Conservation (phyloP, 2,113 vertebrate genomes). For the Fregata magnificens region DNA sequence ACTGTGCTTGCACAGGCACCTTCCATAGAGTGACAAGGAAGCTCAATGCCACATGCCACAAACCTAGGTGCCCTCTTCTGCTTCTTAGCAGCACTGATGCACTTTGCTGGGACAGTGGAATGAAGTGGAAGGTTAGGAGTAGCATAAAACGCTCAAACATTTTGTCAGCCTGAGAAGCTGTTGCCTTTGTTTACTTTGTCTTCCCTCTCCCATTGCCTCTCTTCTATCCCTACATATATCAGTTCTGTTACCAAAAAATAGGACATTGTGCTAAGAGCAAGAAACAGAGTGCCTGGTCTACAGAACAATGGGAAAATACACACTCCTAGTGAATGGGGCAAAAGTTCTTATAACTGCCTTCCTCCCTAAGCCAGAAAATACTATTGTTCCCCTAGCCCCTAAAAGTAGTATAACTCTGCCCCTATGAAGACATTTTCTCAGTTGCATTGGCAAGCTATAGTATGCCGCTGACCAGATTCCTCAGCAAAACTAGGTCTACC, state of each 20-base stretch:
- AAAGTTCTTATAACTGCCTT: not conserved
- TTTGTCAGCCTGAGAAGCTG: not conserved
- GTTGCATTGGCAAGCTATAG: not conserved
- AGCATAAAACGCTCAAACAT: not conserved
- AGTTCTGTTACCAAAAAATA: not conserved
- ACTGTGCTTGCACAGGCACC: not conserved
- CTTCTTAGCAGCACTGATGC: not conserved
- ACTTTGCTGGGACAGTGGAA: not conserved
- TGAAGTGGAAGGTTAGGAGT: not conserved
- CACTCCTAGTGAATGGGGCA: not conserved
- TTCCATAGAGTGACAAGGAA: not conserved
- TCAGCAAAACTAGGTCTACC: not conserved
- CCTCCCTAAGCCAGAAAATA: not conserved
- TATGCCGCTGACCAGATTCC: not conserved
- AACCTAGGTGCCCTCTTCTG: rapidly evolving
- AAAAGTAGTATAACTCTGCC: not conserved
- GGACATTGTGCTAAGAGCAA: not conserved
- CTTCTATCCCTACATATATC: not conserved
- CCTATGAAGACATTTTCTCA: not conserved
- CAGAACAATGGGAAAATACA: not conserved
- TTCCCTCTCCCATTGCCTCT: not conserved
- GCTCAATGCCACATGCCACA: not conserved
- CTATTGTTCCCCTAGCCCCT: not conserved
- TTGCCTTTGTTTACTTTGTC: not conserved
- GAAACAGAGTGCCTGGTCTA: not conserved